These are phyloP conservation scores for Drosophila dunni DNA, from an alignment of 1,140 invertebrate genomes.

Conservation along the genomic window DNA sequence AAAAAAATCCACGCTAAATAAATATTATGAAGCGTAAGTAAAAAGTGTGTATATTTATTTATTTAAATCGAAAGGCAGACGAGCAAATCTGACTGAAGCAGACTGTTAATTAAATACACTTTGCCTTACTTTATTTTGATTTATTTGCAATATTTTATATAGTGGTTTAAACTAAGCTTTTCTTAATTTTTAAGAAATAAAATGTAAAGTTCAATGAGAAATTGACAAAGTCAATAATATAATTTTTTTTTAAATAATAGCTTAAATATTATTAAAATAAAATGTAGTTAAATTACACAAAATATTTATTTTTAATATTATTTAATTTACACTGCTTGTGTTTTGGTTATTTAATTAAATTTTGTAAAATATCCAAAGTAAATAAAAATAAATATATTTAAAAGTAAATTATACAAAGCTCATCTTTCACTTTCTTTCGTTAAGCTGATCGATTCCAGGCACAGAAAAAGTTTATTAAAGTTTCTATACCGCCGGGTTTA, in stretches of 20 bases:
- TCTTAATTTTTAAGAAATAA: no score
- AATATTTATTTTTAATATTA: no score
- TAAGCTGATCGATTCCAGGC: neutral
- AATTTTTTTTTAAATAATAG: no score
- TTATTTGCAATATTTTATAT: neutral
- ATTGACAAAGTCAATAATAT: no score
- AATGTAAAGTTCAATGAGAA: no score
- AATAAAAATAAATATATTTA: no score
- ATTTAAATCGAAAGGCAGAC: slow-evolving; percentile 32
- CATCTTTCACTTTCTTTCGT: neutral
- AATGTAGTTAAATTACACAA: no score
- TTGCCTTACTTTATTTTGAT: neutral
- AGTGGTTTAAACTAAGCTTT: neutral
- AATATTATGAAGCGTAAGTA: slow-evolving; percentile 40
- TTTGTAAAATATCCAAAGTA: no score
- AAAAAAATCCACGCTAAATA: slow-evolving; percentile 40
- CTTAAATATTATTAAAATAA: no score
- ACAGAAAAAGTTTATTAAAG: neutral
- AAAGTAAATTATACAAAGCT: neutral
- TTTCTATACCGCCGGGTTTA: no score
- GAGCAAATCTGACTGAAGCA: slow-evolving; percentile 8
- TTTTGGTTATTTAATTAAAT: no score
- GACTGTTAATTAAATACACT: slow-evolving; percentile 18
- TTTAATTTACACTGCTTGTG: no score
- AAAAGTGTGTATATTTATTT: slow-evolving; percentile 42